Conservation (phyloP, 2,797 vertebrate genomes). For the Melanotaenia pygmaea region DNA sequence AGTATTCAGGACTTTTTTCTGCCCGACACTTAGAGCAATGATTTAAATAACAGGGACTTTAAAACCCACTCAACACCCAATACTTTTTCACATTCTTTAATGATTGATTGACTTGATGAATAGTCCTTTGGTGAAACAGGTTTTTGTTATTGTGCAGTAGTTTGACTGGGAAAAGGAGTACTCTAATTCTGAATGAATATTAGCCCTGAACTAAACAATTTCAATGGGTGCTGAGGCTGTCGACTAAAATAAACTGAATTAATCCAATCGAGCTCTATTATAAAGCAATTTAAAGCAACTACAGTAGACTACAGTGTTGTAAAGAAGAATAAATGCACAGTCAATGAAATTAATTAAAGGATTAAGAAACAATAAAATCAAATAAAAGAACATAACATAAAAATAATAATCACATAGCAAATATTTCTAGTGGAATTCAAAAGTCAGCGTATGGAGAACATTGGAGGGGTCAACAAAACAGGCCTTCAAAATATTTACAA, state of each 20-base stretch:
- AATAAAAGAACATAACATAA: neutral
- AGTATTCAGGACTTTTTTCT: slow-evolving; percentile 15
- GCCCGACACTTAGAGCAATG: neutral
- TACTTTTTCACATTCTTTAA: slow-evolving; percentile 34
- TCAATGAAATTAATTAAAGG: neutral
- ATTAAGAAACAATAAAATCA: neutral
- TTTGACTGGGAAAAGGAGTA: slow-evolving; percentile 22
- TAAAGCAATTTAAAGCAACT: neutral
- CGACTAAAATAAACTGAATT: neutral
- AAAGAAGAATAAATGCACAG: neutral
- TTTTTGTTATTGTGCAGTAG: slow-evolving; percentile 32
- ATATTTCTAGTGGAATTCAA: neutral
- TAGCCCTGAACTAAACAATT: slow-evolving; percentile 9
- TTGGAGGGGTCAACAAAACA: too few species aligned
- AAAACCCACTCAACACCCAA: slow-evolving; percentile 16
- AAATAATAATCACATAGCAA: neutral
- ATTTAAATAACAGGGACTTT: slow-evolving; percentile 40
- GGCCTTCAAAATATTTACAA: neutral
- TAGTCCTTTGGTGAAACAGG: slow-evolving; percentile 33
- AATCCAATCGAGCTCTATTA: neutral
- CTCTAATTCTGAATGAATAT: slow-evolving; percentile 21
- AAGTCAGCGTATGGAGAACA: neutral
- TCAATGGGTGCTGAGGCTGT: neutral
- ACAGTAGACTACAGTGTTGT: neutral
- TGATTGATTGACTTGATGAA: slow-evolving; percentile 56